Conservation (phyloP, 2,797 vertebrate genomes). For the Fundulus diaphanus region DNA sequence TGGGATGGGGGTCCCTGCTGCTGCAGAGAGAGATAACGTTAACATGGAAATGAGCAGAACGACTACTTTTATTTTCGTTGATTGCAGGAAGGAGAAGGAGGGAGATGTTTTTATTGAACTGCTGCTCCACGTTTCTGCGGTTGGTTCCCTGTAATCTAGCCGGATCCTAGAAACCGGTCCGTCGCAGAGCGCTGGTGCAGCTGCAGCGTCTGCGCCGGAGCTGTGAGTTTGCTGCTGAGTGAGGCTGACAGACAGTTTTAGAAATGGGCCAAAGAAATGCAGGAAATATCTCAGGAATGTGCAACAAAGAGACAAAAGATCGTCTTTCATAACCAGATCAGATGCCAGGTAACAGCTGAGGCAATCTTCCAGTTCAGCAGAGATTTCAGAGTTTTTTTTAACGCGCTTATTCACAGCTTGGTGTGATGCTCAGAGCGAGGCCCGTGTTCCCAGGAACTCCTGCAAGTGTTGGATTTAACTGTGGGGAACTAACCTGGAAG, state of each 20-base stretch:
- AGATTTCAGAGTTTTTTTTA: background rate
- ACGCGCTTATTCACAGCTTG: background rate
- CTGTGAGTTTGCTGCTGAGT: constrained; percentile 31
- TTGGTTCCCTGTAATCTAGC: background rate
- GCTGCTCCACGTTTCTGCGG: background rate
- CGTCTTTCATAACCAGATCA: constrained; percentile 20
- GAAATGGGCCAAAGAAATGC: constrained; percentile 45
- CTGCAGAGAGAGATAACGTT: too few relatives aligned
- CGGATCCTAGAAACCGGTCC: background rate
- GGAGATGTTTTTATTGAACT: background rate
- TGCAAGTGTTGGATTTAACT: background rate
- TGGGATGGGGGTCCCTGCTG: background rate
- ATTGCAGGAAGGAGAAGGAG: background rate
- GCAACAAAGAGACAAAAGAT: constrained; percentile 4
- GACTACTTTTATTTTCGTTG: background rate
- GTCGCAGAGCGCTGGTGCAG: constrained; percentile 8
- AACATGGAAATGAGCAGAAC: background rate
- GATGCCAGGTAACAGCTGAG: constrained; percentile 7
- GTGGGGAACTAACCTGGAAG: too few relatives aligned
- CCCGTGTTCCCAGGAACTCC: background rate
- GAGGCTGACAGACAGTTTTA: constrained; percentile 37
- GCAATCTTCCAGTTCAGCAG: constrained; percentile 26
- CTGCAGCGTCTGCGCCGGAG: constrained; percentile 22
- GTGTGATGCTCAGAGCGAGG: background rate
- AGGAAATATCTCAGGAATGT: constrained; percentile 66